Conservation (phyloP, 2,888 invertebrate genomes). For the Tholera decimalis region DNA sequence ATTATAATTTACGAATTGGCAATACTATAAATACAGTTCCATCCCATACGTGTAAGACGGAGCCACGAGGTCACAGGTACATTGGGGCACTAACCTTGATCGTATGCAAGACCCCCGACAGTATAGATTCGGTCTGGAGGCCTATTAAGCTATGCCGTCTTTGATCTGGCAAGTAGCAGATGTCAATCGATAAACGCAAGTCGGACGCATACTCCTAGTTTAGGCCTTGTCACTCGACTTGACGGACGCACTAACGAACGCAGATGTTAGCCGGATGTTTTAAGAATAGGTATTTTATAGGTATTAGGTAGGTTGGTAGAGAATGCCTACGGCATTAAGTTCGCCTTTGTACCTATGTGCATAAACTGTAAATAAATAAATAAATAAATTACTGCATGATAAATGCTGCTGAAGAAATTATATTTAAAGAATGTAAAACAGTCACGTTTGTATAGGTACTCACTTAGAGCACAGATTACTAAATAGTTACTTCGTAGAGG, state of each 20-base stretch:
- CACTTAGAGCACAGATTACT: too few relatives aligned
- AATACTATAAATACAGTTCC: slow-evolving; percentile 28
- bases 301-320: too few relatives aligned
- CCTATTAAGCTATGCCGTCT: slow-evolving; percentile 81
- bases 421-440: too few relatives aligned
- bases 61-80: slow-evolving; percentile 72
- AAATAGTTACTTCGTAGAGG: too few relatives aligned
- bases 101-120: slow-evolving; percentile 75
- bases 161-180: slow-evolving; percentile 75
- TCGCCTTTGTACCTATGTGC: too few relatives aligned
- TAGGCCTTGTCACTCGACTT: slow-evolving; percentile 72
- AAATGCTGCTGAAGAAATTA: too few relatives aligned
- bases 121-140: slow-evolving; percentile 68
- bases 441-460: too few relatives aligned
- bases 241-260: slow-evolving; percentile 79
- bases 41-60: slow-evolving; percentile 49
- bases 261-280: slow-evolving; percentile 76
- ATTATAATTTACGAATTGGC: slow-evolving; percentile 24
- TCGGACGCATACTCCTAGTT: slow-evolving; percentile 72
- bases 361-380: too few relatives aligned
- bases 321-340: too few relatives aligned
- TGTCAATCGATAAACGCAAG: slow-evolving; percentile 69
- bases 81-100: slow-evolving; percentile 75
- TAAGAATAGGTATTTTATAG: slow-evolving; percentile 64
- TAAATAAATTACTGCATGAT: too few relatives aligned